These are phyloP conservation scores for Diadophis punctatus DNA, from an alignment of 2,113 vertebrate genomes.

Conservation along the genomic window DNA sequence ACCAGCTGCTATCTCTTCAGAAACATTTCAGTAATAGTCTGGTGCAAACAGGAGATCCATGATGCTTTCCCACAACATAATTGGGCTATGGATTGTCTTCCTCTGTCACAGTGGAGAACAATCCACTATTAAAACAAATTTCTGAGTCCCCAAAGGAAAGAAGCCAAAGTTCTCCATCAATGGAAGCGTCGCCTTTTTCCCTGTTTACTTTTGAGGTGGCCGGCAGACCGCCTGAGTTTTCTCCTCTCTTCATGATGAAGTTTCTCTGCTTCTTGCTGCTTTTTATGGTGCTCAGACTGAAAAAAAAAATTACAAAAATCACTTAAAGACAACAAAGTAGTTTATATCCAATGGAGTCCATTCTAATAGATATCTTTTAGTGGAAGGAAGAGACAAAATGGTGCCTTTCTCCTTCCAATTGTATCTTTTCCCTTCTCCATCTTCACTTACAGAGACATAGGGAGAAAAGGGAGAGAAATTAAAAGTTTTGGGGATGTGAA, in stretches of 20 bases:
- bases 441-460: background rate
- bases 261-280: slow-evolving; percentile 84
- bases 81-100: background rate
- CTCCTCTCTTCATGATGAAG: slow-evolving; percentile 87
- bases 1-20: slow-evolving; percentile 8
- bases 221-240: slow-evolving; percentile 81
- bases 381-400: background rate
- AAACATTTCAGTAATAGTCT: background rate
- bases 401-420: background rate
- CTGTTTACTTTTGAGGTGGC: slow-evolving; percentile 73
- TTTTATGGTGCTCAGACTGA: slow-evolving; percentile 87
- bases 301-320: slow-evolving; percentile 29
- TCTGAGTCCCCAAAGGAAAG: slow-evolving; percentile 1
- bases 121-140: background rate
- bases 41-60: background rate
- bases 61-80: background rate
- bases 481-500: background rate
- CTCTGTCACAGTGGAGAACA: background rate
- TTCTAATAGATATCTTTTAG: background rate
- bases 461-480: background rate
- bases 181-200: slow-evolving; percentile 59
- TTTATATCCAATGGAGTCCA: background rate
- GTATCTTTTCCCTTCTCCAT: background rate
- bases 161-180: slow-evolving; percentile 34
- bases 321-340: background rate